Evolutionary conservation across 1,140 invertebrate genomes (phyloP).

Genomic region (Leguminivora glycinivorella): DNA sequence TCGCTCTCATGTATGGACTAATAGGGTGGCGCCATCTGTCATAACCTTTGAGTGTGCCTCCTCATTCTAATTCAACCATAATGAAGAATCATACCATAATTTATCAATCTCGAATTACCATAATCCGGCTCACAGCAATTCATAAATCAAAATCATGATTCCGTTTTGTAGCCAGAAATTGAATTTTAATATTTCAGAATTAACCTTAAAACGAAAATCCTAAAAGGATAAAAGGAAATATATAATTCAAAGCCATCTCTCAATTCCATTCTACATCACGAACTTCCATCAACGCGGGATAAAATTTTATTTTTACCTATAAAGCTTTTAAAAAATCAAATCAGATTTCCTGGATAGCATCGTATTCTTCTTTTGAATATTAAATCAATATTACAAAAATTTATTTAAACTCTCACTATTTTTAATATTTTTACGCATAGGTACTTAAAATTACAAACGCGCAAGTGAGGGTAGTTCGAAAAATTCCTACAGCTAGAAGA

Average conservation of each 20-base stretch:
- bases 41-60: too few species aligned
- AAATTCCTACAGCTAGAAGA: too few species aligned
- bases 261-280: neutral
- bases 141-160: neutral
- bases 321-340: neutral
- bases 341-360: neutral
- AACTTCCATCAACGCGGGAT: neutral
- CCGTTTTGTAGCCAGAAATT: neutral
- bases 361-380: too few species aligned
- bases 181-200: neutral
- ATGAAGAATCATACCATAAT: too few species aligned
- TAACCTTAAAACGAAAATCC: neutral
- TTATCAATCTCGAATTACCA: neutral
- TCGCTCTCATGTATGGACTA: too few species aligned
- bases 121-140: neutral
- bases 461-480: too few species aligned
- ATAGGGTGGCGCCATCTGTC: too few species aligned
- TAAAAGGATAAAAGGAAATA: conserved; percentile 1
- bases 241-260: neutral
- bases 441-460: too few species aligned
- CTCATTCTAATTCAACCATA: too few species aligned
- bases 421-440: too few species aligned
- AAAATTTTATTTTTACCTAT: neutral
- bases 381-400: too few species aligned
- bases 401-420: too few species aligned